A percentile compares a stretch with the other conserved stretches of the same genome.
Evolutionary conservation across 2,888 invertebrate genomes (phyloP).

Genomic region (Tachystola acroxantha): DNA sequence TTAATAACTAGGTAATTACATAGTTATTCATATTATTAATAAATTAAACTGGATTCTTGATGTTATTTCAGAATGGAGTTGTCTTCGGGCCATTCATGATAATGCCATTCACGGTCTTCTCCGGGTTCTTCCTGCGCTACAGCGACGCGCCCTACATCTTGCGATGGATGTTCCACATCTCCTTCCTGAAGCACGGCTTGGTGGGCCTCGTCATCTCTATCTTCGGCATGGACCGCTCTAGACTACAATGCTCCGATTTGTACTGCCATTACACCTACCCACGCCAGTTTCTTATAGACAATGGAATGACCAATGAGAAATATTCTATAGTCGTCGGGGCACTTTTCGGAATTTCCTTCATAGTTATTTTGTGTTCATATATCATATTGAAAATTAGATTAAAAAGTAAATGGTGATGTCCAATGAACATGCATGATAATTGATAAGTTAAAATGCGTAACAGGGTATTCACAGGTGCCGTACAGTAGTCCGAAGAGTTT

Average conservation of each 20-base stretch:
- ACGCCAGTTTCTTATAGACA: conserved; percentile 83
- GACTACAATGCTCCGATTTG: conserved; percentile 84
- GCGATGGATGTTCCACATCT: conserved; percentile 91
- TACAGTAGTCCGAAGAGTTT: not conserved
- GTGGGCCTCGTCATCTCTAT: conserved; percentile 90
- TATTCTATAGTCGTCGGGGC: conserved; percentile 83
- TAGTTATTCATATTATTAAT: too few relatives aligned
- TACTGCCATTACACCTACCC: conserved; percentile 88
- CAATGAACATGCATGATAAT: not conserved
- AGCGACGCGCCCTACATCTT: conserved; percentile 87
- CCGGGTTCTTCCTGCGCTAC: conserved; percentile 94
- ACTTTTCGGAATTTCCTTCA: conserved; percentile 80
- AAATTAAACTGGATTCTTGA: too few relatives aligned
- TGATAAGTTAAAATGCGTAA: conserved; percentile 3
- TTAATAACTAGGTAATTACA: too few relatives aligned
- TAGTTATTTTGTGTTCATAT: conserved; percentile 82
- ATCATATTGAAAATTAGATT: conserved; percentile 82
- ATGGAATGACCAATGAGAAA: conserved; percentile 83
- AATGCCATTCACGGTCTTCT: conserved; percentile 93
- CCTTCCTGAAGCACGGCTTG: conserved; percentile 93
- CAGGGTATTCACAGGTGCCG: conserved; percentile 2
- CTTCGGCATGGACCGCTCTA: conserved; percentile 88
- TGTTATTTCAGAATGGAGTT: conserved; percentile 87
- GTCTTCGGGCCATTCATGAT: conserved; percentile 93
- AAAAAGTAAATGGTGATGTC: conserved; percentile 68